These are phyloP conservation scores for Proterorhinus semilunaris DNA, from an alignment of 2,113 vertebrate genomes.

Conservation along the genomic window DNA sequence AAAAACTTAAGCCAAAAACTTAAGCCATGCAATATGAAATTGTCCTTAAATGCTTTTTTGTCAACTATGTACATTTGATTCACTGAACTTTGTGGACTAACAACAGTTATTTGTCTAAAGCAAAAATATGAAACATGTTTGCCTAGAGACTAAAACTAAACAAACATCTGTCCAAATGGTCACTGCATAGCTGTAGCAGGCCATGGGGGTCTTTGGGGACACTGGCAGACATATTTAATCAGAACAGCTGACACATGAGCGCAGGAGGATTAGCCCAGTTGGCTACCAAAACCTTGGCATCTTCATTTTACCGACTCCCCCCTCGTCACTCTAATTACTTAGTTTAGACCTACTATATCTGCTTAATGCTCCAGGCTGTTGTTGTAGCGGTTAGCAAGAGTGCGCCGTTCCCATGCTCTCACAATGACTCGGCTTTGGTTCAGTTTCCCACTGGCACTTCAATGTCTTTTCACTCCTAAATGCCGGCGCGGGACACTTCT, in stretches of 20 bases:
- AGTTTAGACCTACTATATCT: not conserved
- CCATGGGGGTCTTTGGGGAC: conserved; percentile 49
- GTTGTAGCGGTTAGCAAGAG: not conserved
- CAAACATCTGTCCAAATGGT: no score
- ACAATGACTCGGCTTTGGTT: not conserved
- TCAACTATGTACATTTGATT: no score
- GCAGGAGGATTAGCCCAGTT: conserved; percentile 67
- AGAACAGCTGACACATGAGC: conserved; percentile 48
- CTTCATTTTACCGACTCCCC: not conserved
- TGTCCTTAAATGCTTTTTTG: no score
- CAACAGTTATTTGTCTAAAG: no score
- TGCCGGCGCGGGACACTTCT: conserved; percentile 29
- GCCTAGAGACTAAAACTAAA: no score
- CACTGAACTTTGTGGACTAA: no score
- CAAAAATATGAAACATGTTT: no score
- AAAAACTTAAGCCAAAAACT: no score
- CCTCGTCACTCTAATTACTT: conserved; percentile 8
- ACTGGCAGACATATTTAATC: conserved; percentile 61
- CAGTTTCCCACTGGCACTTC: conserved; percentile 13
- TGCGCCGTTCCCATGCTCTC: not conserved
- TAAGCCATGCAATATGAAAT: no score
- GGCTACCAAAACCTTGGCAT: conserved; percentile 43
- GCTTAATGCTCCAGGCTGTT: not conserved
- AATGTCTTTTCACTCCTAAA: conserved; percentile 24
- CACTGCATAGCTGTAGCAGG: conserved; percentile 11